Percentiles rank a stretch among this genome's conserved stretches.
Conservation (phyloP, 2,797 vertebrate species). For the Gallinago solitaria region DNA sequence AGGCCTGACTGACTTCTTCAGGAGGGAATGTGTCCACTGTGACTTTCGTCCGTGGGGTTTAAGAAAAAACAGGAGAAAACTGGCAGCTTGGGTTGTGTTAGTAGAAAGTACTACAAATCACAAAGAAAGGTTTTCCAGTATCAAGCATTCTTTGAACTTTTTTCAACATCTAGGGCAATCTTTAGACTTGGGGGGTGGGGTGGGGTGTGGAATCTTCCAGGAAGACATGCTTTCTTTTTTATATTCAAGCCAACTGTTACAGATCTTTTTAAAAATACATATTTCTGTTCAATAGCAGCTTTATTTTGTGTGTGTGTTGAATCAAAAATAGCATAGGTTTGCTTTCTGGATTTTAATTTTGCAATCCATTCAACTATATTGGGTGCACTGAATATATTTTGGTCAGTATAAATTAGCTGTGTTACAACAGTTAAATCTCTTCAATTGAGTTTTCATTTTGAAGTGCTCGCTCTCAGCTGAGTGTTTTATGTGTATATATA, state of each 20-base stretch:
- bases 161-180: not conserved
- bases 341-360: not conserved
- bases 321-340: not conserved
- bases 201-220: not conserved
- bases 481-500: not conserved
- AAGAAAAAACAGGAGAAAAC: not conserved
- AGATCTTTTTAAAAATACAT: rapidly evolving
- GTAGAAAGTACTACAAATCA: not conserved
- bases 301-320: not conserved
- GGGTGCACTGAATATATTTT: not conserved
- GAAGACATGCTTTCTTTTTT: not conserved
- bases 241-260: not conserved
- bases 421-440: not conserved
- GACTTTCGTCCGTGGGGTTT: not conserved
- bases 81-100: not conserved
- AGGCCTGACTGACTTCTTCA: not conserved
- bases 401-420: not conserved
- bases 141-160: not conserved
- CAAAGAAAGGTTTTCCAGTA: not conserved
- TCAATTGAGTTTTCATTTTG: not conserved
- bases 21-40: not conserved
- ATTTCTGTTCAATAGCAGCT: not conserved
- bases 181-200: not conserved
- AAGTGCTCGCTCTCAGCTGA: not conserved
- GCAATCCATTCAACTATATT: not conserved